A percentile compares a stretch with the other conserved stretches of the same genome.
Conservation (phyloP, 2,888 invertebrate genomes). For the Drosophila falleni region DNA sequence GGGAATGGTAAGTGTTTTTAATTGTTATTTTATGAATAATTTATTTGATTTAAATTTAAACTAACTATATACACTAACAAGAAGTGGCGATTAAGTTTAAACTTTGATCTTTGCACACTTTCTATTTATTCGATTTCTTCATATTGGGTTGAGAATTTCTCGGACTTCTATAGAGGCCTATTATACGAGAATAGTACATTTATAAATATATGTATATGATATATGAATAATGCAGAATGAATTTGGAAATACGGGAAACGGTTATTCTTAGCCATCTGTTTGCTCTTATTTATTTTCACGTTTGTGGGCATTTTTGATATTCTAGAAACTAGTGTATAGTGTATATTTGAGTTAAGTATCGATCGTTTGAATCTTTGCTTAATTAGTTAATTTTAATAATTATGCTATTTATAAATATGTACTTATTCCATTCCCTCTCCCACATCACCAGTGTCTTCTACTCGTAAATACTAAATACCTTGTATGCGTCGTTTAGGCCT, state of each 20-base stretch:
- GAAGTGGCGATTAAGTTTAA: conserved; percentile 22
- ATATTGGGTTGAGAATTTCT: conserved; percentile 39
- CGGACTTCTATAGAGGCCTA: conserved; percentile 29
- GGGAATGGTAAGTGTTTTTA: conserved; percentile 30
- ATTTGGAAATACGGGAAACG: conserved; percentile 4
- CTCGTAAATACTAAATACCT: conserved; percentile 67
- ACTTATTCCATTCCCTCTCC: conserved; percentile 5
- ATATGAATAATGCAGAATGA: conserved; percentile 41
- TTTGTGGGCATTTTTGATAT: conserved; percentile 8
- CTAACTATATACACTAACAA: conserved; percentile 62
- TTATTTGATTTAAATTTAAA: conserved; percentile 27
- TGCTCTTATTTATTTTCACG: background rate
- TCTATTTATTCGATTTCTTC: conserved; percentile 55
- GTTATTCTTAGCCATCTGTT: background rate
- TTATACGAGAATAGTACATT: conserved; percentile 15
- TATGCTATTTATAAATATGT: conserved; percentile 49
- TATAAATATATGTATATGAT: conserved; percentile 29
- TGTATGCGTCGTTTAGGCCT: conserved; percentile 71
- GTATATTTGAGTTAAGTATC: conserved; percentile 29
- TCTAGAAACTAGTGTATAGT: conserved; percentile 39
- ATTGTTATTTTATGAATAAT: conserved; percentile 26
- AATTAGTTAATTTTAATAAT: conserved; percentile 31
- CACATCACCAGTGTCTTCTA: conserved; percentile 26
- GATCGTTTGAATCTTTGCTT: conserved; percentile 8
- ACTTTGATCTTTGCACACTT: conserved; percentile 20